Base-by-base conservation (phyloP, 2,888 invertebrate species). In the Epirrhoe alternata region DNA sequence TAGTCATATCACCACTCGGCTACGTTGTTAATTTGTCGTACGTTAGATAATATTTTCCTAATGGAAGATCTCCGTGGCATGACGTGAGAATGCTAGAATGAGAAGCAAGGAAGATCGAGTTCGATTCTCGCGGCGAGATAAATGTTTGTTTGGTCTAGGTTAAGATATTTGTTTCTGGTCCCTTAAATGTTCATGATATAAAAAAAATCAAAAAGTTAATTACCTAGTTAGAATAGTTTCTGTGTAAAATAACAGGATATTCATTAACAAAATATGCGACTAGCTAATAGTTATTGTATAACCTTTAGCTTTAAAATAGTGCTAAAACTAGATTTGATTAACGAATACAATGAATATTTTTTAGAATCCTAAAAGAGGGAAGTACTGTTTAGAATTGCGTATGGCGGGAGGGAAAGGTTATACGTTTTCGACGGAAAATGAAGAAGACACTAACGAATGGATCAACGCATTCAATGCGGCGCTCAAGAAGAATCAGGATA, bases 371-470 rank as follows among this genome's bases (percentile, higher is more conserved):
- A 98, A 97, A 90, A 95, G 97, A 64, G 97, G 97, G 2, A 95
- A 97, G 77, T 96, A 95, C 83, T 97, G 97, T 85, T 98, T 98
- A 87, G 98, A 98, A 86, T 88, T 98, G 51, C 95, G 97, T 70
- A 97, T 98, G 97, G 96, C 97, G 6, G 97, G 97, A 16, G 97
- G 97, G 72, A 97, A 97, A 83, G 97, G 97, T 0, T 97, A 97
- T 79, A 95, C 97, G 54, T 94, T 98, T 77, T 97, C 98, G 6
- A 96, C 98, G 0, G 98, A 98, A 80, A 97, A 95, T 78, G 98
- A 98, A 77, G 94, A 94, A 7, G 98, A 98, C 74, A 91, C 94
- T 77, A 94, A 93, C 77, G 97, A 97, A 80, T 98, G 98, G 98
- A 94, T 98, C 31, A 94, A 90, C 61, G 97, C 97, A 74, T 94